Percentiles rank a stretch among this genome's conserved stretches.
These are phyloP conservation scores for Plemyria rubiginata DNA, from an alignment of 2,888 invertebrate genomes.

Conservation along the genomic window DNA sequence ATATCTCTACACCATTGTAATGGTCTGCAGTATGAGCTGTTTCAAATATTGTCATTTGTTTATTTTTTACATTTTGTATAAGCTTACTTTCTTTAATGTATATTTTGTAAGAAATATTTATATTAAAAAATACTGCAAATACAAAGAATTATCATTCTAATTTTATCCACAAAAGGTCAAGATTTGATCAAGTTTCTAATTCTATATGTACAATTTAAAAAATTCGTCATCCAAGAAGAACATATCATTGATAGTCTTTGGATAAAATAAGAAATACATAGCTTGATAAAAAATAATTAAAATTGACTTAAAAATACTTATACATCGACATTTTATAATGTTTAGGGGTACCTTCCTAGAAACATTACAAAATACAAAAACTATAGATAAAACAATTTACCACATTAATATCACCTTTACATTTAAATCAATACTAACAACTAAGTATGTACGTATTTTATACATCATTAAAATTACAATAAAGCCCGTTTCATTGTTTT, in stretches of 20 bases:
- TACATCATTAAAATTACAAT: conserved; percentile 6
- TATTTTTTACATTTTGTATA: no score
- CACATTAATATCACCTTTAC: neutral
- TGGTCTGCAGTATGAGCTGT: no score
- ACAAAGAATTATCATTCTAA: neutral
- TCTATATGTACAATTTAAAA: neutral
- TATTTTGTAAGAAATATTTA: no score
- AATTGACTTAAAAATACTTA: no score
- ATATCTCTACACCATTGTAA: no score
- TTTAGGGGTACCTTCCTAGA: neutral
- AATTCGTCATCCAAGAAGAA: neutral
- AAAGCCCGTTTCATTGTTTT: neutral
- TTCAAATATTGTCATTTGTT: no score
- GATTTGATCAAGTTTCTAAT: neutral
- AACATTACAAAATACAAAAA: conserved; percentile 1
- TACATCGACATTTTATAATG: neutral
- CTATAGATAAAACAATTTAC: neutral
- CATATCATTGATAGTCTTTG: neutral
- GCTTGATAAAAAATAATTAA: no score
- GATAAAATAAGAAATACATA: neutral
- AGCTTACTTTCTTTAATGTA: no score
- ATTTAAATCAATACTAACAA: neutral
- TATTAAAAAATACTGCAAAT: neutral
- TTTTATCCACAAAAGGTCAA: neutral
- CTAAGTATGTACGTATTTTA: conserved; percentile 1